Evolutionary conservation across 2,797 vertebrate species (phyloP).

Genomic region (Melopsittacus undulatus): DNA sequence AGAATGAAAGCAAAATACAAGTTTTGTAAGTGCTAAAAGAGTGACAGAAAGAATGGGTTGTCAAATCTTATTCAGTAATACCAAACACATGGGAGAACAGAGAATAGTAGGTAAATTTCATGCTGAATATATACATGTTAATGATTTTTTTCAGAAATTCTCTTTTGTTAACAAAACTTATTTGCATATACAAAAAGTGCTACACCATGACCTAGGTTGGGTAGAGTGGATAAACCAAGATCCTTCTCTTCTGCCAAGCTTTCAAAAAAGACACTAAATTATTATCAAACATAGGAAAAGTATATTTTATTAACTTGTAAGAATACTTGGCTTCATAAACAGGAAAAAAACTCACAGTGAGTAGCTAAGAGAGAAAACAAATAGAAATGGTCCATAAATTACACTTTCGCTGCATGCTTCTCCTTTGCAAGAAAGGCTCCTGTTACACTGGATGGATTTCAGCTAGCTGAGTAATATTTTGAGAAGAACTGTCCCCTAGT

Average conservation of each 20-base stretch:
- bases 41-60: neutral
- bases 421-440: neutral
- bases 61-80: neutral
- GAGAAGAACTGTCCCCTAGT: neutral
- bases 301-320: neutral
- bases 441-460: neutral
- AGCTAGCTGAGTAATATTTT: neutral
- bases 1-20: neutral
- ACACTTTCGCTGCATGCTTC: neutral
- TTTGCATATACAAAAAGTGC: neutral
- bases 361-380: neutral
- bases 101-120: neutral
- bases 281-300: neutral
- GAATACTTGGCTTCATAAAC: neutral
- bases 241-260: neutral
- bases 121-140: neutral
- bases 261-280: neutral
- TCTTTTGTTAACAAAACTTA: neutral
- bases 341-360: neutral
- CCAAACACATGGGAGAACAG: neutral
- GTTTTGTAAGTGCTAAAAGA: neutral
- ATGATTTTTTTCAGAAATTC: neutral
- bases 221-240: neutral
- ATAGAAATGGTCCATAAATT: neutral
- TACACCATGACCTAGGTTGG: neutral